These are phyloP conservation scores for Peromyscus eremicus DNA, from an alignment of 2,797 vertebrate genomes.

Conservation along the genomic window DNA sequence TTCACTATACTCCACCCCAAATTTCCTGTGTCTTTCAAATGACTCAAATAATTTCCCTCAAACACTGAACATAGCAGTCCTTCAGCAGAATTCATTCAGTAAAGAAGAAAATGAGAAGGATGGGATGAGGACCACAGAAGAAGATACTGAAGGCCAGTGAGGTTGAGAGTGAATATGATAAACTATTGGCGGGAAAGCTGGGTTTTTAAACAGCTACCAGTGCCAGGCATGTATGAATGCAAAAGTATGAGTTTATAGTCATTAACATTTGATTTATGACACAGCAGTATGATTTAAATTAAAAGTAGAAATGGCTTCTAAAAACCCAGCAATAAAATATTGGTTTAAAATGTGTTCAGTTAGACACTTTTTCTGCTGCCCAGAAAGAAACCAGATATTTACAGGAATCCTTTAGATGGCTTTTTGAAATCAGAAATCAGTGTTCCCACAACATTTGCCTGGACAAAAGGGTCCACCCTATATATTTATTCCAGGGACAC, in stretches of 20 bases:
- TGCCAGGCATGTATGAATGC: not conserved
- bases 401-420: not conserved
- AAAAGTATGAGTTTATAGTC: not conserved
- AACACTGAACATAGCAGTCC: not conserved
- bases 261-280: not conserved
- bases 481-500: not conserved
- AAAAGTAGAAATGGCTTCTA: conserved; percentile 36
- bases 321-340: not conserved
- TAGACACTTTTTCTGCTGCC: not conserved
- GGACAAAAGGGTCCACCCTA: not conserved
- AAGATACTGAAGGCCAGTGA: not conserved
- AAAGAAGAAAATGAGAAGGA: not conserved
- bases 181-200: not conserved
- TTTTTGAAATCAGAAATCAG: conserved; percentile 3
- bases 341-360: not conserved
- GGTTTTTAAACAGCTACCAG: not conserved
- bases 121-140: not conserved
- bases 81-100: not conserved
- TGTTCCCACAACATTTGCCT: not conserved
- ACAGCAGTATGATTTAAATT: not conserved
- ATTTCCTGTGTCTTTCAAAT: conserved; percentile 20
- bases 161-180: not conserved
- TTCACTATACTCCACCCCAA: not conserved
- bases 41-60: conserved; percentile 21
- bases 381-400: not conserved